Evolutionary conservation across 2,797 vertebrate genomes (phyloP).

Genomic region (Tragelaphus oryx): DNA sequence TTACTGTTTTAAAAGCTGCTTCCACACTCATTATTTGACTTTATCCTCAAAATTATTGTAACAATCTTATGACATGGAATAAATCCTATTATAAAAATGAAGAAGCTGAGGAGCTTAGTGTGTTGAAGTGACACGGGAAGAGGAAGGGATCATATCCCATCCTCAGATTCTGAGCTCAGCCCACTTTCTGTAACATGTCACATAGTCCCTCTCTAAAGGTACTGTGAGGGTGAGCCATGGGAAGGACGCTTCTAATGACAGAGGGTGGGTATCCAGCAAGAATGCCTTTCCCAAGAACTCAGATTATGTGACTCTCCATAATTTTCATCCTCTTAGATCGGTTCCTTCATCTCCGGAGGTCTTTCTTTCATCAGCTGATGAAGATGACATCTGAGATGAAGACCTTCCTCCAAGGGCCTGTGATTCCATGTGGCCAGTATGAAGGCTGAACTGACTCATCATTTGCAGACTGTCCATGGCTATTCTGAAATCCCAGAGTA

Average conservation of each 20-base stretch:
- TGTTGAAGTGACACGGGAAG: neutral
- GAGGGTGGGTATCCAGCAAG: neutral
- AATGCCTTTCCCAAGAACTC: neutral
- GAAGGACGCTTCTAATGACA: neutral
- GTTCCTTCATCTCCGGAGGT: neutral
- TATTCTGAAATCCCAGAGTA: neutral
- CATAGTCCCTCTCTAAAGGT: neutral
- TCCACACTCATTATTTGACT: neutral
- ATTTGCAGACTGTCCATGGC: neutral
- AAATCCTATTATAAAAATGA: conserved; percentile 7
- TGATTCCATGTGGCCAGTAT: neutral
- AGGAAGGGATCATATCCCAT: neutral
- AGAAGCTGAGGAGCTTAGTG: neutral
- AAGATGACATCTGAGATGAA: neutral
- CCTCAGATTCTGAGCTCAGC: neutral
- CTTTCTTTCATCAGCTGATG: neutral
- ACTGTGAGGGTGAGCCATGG: neutral
- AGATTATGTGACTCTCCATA: neutral
- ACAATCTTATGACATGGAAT: neutral
- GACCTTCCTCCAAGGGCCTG: neutral
- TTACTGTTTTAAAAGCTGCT: no score
- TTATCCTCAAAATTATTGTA: neutral
- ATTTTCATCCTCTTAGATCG: neutral
- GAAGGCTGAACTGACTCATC: neutral
- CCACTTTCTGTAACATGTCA: neutral